Base-by-base conservation (phyloP, 2,888 invertebrate species). In the Unio pictorum region DNA sequence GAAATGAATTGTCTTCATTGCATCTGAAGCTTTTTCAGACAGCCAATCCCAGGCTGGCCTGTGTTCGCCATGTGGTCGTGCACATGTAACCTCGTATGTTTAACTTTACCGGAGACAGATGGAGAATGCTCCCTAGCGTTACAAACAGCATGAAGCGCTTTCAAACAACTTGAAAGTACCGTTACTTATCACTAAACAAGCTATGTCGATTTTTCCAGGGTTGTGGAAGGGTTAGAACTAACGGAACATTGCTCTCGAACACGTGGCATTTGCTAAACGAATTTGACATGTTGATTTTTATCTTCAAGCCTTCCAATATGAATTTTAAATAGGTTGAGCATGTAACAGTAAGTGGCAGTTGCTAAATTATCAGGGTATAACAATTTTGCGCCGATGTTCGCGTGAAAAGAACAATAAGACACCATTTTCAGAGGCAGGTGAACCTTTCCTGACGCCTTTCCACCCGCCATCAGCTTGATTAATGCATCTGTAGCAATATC, bases 401-500 rank as follows among this genome's bases (percentile, higher is more conserved):
- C 78, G 78, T 64, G 71, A 68, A 68, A 66, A 71, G 75, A 81
- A 82, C 82, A 85, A 81, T 82, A 78, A 74, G 63, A 69, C 75
- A 72, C 72, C 74, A 76, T 76, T 76, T 80, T 73, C 67, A 64
- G 65, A 64, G 81, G 84, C 85, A 85, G 85, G 85, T 85, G 85
- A 82, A 78, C 73, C 64, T 66, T 56, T 61, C 68, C 69, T 70
- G 71, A 76, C 76, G 78, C 77, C 78, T 76, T 71, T 69, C 70
- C 73, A 71, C 69, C 61, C 76, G 75, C 75, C 72, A 74, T 72
- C 72, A 73, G 72, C 74, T 74, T 84, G 84, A 84, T 84, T 85
- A 84, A 83, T 85, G 83, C 80, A 77, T 79, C 74, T 71, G 76
- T 80, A 81, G 80, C 78, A 79, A 73, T 77, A 75, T 80, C 84